Base-by-base conservation (phyloP, 2,797 vertebrate genomes). In the Arrhamphus sclerolepis region DNA sequence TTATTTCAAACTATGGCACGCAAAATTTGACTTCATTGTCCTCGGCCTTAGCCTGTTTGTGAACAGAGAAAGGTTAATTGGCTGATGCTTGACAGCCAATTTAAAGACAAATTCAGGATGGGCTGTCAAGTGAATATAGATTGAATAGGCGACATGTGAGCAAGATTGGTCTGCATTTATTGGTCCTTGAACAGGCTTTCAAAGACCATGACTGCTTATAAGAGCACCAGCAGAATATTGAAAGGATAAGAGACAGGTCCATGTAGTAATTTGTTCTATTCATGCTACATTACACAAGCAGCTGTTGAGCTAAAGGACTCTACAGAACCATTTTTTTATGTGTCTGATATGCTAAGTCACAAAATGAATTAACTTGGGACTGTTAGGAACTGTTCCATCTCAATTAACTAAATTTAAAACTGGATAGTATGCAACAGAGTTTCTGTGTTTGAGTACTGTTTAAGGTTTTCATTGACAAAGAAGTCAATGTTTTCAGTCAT, bases 271-370 rank as follows among this genome's bases (percentile, higher is more conserved):
- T 85, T 86, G 83, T 84, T 75, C 70, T 67, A 62, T 87, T 88
- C 83, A 84, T 80, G 82, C 82, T 80, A 83, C 87, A 82, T 91
- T 85, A 84, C 81, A 83, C 84, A 80, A 84, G 83, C 83, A 78
- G 68, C 73, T 52, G 56, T 69, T 56, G 70, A 85, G 70, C 77
- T 63, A 56, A 70, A 78, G 74, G 69, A 55, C 71, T 76, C 57
- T 60, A 61, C 75, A 70, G 49, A 80, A 47, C 59, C 61, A 52
- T 52, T 70, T 83, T 81, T 79, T 61, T 60, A 3, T n/a, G n/a
- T n/a, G 34, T 22, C 43, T 43, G 18, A 48, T 62, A 29, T 62
- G 50, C 31, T 50, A 70, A 75, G 63, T 55, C 62, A 34, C 18
- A 40, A 60, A n/a, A 40, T 50, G 40, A 56, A 50, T 68, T 31